Conservation (phyloP, 2,113 vertebrate genomes). For the Phaethon lepturus region DNA sequence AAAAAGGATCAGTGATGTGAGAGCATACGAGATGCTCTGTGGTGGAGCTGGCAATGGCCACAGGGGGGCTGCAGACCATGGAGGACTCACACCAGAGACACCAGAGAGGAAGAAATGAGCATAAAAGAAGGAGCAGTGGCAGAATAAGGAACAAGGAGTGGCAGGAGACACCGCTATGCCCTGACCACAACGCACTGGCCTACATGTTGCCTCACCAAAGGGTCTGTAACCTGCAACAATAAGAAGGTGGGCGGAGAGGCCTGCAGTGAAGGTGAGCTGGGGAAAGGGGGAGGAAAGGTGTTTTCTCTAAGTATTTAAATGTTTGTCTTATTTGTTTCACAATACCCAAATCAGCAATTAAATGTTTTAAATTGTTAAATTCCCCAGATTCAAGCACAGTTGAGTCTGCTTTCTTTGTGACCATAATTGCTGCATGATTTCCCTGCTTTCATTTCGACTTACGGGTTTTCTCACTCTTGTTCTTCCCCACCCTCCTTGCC, state of each 20-base stretch:
- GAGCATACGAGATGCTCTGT: background rate
- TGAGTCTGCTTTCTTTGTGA: background rate
- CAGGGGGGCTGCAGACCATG: background rate
- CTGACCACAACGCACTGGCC: rapidly evolving
- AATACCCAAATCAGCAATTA: background rate
- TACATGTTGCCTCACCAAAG: rapidly evolving
- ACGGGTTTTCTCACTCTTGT: background rate
- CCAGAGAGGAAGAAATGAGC: background rate
- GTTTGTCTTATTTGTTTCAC: background rate
- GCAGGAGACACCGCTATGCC: background rate
- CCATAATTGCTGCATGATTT: background rate
- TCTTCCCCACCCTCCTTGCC: background rate
- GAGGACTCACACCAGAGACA: background rate
- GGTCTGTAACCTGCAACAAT: rapidly evolving
- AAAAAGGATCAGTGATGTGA: background rate
- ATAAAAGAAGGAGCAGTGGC: background rate
- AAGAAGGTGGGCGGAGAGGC: background rate
- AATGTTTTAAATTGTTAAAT: background rate
- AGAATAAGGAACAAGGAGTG: background rate
- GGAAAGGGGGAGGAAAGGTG: background rate
- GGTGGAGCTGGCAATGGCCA: rapidly evolving
- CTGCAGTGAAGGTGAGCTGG: background rate
- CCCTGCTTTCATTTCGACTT: background rate
- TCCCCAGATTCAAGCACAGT: background rate
- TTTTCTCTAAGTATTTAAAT: background rate